Evolutionary conservation across 30 jellyfish, hydroid and myxozoan genomes (phyloP), one percentile per base, ranked within the genome.

Genomic region (Hydra vulgaris): DNA sequence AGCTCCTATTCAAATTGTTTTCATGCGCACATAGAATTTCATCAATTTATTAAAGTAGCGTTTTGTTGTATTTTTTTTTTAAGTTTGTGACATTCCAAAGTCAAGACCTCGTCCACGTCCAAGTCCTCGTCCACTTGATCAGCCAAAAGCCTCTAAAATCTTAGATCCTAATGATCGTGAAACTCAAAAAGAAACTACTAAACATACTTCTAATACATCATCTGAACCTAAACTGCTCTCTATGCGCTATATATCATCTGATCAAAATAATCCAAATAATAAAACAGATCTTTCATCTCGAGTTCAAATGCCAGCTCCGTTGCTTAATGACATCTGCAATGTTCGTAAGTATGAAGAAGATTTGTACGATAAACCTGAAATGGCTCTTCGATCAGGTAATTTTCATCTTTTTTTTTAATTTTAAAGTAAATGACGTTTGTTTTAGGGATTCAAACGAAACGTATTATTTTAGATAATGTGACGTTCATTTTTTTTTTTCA

Each of bases 91-190:
- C 19, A 74, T 40, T 27, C 99, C 96, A 54, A 87, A 84, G 53
- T 96, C 99, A 53, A 79, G 76, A 76, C 96, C 96, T 19, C 90
- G 96, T 0, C 96, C 96, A 15, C 83, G 90, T 20, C 97, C 97
- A 23, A 82, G 79, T 0, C 96, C 97, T 23, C 76, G 85, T 18
- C 95, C 95, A 23, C 68, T 89, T 53, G 69, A 79, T 8, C 71
- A 74, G 0, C 74, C 86, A 15, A 54, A 78, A 61, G 24, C 79
- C 4, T 21, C 82, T 27, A 82, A 26, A n/a, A 73, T 92, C 27
- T 82, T 83, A 0, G 82, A 72, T 18, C 79, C 78, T 25, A 84
- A 81, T 8, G 26, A 7, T 26, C 66, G 70, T 53, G 82, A 24
- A 1, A n/a, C 71, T 26, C 26, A 25, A 17, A 23, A 73, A 0